These are phyloP conservation scores for Agrotis segetum DNA, from an alignment of 2,888 invertebrate genomes.

Conservation along the genomic window DNA sequence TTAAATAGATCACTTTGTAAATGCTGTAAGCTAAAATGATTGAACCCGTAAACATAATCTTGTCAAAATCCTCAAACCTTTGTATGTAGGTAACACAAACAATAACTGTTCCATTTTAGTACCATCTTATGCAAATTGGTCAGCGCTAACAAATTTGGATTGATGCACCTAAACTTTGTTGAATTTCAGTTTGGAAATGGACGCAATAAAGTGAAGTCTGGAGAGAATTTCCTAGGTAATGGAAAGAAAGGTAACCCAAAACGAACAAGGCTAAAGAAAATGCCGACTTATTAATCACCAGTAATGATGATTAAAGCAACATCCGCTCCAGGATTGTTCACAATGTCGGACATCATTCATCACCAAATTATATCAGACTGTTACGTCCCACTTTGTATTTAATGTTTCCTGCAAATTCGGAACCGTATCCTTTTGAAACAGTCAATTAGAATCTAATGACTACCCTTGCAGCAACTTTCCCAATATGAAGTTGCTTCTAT, in stretches of 20 bases:
- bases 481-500: slow-evolving; percentile 1
- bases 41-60: no score
- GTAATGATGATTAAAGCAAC: slow-evolving; percentile 15
- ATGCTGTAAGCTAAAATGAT: no score
- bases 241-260: neutral
- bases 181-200: neutral
- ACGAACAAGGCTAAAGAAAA: no score
- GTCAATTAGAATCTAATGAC: slow-evolving; percentile 12
- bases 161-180: no score
- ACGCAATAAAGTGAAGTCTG: no score
- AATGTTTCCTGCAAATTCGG: slow-evolving; percentile 27
- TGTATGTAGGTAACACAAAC: no score
- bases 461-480: slow-evolving; percentile 12
- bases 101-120: no score
- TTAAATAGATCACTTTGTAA: no score
- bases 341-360: slow-evolving; percentile 29
- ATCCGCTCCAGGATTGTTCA: slow-evolving; percentile 25
- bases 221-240: neutral
- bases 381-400: slow-evolving; percentile 27
- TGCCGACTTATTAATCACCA: neutral
- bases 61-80: no score
- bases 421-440: slow-evolving; percentile 6
- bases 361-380: slow-evolving; percentile 44
- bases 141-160: neutral
- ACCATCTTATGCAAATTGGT: no score